Base-by-base conservation (phyloP, 2,888 invertebrate genomes). In the Chrysolina americana region DNA sequence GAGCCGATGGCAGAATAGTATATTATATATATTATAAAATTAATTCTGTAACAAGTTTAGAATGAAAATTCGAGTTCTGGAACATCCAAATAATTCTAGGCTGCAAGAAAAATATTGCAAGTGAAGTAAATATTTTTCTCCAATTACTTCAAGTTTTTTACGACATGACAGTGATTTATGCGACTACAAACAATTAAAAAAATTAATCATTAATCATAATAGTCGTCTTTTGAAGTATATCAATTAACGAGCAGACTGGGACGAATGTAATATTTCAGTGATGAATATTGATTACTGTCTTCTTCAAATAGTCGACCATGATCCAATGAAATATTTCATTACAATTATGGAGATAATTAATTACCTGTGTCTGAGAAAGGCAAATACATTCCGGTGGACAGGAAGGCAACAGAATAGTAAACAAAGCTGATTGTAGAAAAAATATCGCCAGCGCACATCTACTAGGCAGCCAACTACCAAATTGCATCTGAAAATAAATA, bases 351-450 rank as follows among this genome's bases (percentile, higher is more conserved):
- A 36, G 59, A 59, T 69, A 75, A 72, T 89, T 69, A 75, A 72
- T 89, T 91, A 95, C 95, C 94, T 95, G 95, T 81, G 95, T 95
- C 87, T 94, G 94, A 75, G 95, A 95, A 77, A 95, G 91, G 87
- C 95, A 95, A 88, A 95, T 95, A 90, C 95, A 96, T 89, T 95
- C 94, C 83, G 91, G 90, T 77, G 95, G 95, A 87, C 95, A 95
- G 82, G 92, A 90, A 81, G 93, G 92, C 83, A 90, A 88, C 78
- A 90, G 82, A 82, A 85, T 83, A 70, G 85, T 85, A 71, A 86
- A 81, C 70, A 87, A 84, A 69, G 87, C 86, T 70, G 84, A 83
- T 69, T 79, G 82, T 79, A 86, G 86, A 72, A 86, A 83, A 74
- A 85, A 75, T 74, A 87, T 83, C 80, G 83, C 83, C 79, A 85